A percentile compares a stretch with the other conserved stretches of the same genome.
Conservation (phyloP, 2,797 vertebrate genomes). For the Amphiprion clarkii region DNA sequence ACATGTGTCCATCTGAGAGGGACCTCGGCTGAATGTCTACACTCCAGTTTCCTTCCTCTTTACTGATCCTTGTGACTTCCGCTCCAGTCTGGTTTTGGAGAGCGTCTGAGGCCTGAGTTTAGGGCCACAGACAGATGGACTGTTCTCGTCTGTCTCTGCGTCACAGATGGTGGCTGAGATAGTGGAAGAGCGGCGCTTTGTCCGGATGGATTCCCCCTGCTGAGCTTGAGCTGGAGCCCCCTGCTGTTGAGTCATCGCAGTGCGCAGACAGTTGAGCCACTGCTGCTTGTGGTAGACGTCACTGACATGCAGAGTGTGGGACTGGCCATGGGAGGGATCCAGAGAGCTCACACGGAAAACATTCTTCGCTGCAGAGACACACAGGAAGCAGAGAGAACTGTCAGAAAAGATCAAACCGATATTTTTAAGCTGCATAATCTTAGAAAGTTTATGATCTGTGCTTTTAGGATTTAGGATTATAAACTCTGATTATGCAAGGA, state of each 20-base stretch:
- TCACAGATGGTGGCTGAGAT: slow-evolving; percentile 61
- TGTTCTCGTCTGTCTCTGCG: slow-evolving; percentile 85
- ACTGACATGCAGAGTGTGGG: slow-evolving; percentile 94
- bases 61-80: slow-evolving; percentile 81
- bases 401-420: neutral
- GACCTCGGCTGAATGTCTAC: slow-evolving; percentile 65
- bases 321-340: slow-evolving; percentile 88
- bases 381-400: neutral
- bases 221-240: slow-evolving; percentile 54
- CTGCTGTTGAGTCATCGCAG: slow-evolving; percentile 87
- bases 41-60: slow-evolving; percentile 93
- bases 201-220: slow-evolving; percentile 67
- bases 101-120: slow-evolving; percentile 73
- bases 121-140: slow-evolving; percentile 57
- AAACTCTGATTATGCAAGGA: neutral
- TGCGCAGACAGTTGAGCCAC: slow-evolving; percentile 93
- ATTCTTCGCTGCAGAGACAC: slow-evolving; percentile 89
- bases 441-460: neutral
- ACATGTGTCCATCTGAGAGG: slow-evolving; percentile 25
- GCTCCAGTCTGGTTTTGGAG: slow-evolving; percentile 86
- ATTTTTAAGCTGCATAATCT: neutral
- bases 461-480: neutral
- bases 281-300: slow-evolving; percentile 98
- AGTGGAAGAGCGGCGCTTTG: slow-evolving; percentile 69
- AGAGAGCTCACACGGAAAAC: slow-evolving; percentile 93